Evolutionary conservation across 53 echinoderm and acorn worm genomes (phyloP).

Genomic region (Patiria pectinifera): DNA sequence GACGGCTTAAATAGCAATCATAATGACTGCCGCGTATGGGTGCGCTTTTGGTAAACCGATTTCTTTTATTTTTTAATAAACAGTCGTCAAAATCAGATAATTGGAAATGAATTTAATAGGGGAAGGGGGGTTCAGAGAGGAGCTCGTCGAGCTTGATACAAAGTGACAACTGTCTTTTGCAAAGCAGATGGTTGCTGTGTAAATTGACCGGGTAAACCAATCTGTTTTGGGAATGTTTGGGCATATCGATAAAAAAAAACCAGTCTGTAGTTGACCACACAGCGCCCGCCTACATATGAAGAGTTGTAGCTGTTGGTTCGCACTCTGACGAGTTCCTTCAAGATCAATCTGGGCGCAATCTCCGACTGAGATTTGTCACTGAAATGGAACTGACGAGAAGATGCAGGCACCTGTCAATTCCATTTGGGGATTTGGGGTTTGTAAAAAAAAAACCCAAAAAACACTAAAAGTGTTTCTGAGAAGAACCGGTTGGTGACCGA

Average conservation of each 20-base stretch:
- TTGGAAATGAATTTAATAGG: conserved; percentile 32
- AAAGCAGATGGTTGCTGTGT: conserved; percentile 26
- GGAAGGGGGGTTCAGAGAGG: not conserved
- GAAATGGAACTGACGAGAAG: not conserved
- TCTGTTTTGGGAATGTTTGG: not conserved
- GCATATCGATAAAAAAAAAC: not conserved
- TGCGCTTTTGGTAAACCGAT: conserved; percentile 21
- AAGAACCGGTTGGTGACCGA: not conserved
- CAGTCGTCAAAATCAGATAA: conserved; percentile 58
- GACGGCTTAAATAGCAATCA: conserved; percentile 34
- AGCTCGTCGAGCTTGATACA: not conserved
- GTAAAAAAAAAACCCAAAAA: not conserved
- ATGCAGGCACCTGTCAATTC: not conserved
- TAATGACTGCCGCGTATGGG: conserved; percentile 37
- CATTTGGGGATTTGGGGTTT: not conserved
- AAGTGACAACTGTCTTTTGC: conserved; percentile 6
- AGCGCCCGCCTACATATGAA: not conserved
- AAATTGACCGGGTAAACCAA: conserved; percentile 2
- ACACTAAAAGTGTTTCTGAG: not conserved
- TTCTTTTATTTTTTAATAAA: conserved; percentile 29
- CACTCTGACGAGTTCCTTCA: not conserved
- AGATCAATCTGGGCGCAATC: not conserved
- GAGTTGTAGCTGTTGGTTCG: not conserved
- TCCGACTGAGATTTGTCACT: not conserved
- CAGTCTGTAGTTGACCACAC: not conserved